Evolutionary conservation across 2,113 vertebrate species (phyloP).

Genomic region (Seriola rivoliana): DNA sequence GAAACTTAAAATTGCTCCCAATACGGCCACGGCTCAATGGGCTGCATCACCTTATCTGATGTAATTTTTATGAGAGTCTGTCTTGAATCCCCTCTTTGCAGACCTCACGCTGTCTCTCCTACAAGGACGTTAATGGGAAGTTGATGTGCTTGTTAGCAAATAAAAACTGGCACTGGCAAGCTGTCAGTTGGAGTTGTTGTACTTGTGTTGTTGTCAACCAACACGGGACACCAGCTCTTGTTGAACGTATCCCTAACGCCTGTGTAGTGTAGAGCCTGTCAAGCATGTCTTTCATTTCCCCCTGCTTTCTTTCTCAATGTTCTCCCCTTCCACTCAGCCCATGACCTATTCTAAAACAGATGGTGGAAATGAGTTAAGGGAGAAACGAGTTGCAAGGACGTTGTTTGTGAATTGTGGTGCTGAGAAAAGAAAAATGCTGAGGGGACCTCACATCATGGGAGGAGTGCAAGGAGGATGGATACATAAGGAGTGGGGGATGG

Average conservation of each 20-base stretch:
- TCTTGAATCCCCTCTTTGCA: slow-evolving; percentile 52
- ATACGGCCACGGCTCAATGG: slow-evolving; percentile 50
- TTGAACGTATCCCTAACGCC: slow-evolving; percentile 52
- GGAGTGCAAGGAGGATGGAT: slow-evolving; percentile 33
- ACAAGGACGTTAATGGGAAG: slow-evolving; percentile 62
- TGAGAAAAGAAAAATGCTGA: slow-evolving; percentile 52
- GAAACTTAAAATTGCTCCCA: slow-evolving; percentile 67
- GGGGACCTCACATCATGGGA: slow-evolving; percentile 63
- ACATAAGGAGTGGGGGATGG: slow-evolving; percentile 14
- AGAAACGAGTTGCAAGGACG: slow-evolving; percentile 77
- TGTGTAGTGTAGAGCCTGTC: slow-evolving; percentile 33
- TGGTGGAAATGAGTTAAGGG: slow-evolving; percentile 72
- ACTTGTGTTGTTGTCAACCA: slow-evolving; percentile 64
- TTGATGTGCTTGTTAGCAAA: slow-evolving; percentile 74
- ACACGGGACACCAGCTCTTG: slow-evolving; percentile 42
- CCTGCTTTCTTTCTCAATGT: slow-evolving; percentile 26
- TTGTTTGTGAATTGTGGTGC: slow-evolving; percentile 74
- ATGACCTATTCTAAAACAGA: slow-evolving; percentile 73
- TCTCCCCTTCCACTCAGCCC: slow-evolving; percentile 38
- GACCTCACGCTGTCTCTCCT: slow-evolving; percentile 47
- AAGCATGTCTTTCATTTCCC: slow-evolving; percentile 44
- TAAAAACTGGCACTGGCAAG: slow-evolving; percentile 62
- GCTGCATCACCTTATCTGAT: slow-evolving; percentile 71
- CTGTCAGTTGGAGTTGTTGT: slow-evolving; percentile 53
- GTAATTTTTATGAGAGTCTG: slow-evolving; percentile 69